A percentile compares a stretch with the other conserved stretches of the same genome.
Evolutionary conservation across 2,888 invertebrate genomes (phyloP).

Genomic region (Nymphalis c-album): DNA sequence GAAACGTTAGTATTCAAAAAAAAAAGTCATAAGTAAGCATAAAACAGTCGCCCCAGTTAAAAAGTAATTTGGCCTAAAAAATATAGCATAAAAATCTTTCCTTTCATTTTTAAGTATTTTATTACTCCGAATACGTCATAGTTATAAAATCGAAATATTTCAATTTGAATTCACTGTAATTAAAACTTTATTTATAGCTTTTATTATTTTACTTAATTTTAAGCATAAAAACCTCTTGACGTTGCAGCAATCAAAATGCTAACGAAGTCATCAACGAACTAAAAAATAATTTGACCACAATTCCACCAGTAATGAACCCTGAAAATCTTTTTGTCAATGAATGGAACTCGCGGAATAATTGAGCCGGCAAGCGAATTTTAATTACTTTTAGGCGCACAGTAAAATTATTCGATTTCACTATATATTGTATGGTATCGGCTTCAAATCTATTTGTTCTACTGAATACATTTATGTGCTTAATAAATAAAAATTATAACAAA

Average conservation of each 20-base stretch:
- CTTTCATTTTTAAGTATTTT: no score
- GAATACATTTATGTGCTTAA: no score
- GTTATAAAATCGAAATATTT: no score
- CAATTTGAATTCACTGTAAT: no score
- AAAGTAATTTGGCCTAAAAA: no score
- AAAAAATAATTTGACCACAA: constrained; percentile 26
- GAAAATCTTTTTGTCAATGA: constrained; percentile 30
- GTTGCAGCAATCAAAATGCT: constrained; percentile 16
- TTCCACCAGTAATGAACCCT: constrained; percentile 28
- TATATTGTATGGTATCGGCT: not conserved
- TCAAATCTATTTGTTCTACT: not conserved
- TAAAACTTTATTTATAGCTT: not conserved
- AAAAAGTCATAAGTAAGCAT: no score
- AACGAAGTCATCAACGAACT: constrained; percentile 22
- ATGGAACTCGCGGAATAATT: constrained; percentile 28
- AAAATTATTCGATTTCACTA: constrained; percentile 7
- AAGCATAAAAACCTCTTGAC: not conserved
- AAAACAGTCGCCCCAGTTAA: no score
- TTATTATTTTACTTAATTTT: not conserved
- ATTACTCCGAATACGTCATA: no score
- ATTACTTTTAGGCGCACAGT: constrained; percentile 23
- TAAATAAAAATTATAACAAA: no score
- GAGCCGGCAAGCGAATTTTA: constrained; percentile 25
- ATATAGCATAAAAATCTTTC: no score
- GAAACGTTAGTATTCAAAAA: no score